Conservation (phyloP, 2,888 invertebrate species). For the Cristatella mucedo region DNA sequence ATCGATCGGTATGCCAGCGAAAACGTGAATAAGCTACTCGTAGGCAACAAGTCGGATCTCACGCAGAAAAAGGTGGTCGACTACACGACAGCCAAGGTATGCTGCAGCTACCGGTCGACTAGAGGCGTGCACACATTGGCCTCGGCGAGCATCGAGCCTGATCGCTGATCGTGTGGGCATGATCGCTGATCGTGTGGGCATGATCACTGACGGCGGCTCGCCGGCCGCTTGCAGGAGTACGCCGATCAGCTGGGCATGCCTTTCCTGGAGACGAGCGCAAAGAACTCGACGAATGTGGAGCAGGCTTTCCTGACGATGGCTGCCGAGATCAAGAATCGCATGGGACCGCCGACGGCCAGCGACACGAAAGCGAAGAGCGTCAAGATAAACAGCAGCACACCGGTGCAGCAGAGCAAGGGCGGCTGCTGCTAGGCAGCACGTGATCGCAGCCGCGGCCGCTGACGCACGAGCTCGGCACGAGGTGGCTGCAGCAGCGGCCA, state of each 20-base stretch:
- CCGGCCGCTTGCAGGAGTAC: slow-evolving; percentile 68
- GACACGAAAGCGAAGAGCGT: slow-evolving; percentile 51
- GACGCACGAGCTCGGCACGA: no score
- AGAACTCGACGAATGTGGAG: slow-evolving; percentile 97
- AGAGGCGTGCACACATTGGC: no score
- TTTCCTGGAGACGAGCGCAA: slow-evolving; percentile 97
- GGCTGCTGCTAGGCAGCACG: slow-evolving; percentile 75
- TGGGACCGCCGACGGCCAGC: slow-evolving; percentile 75
- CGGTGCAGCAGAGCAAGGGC: slow-evolving; percentile 77
- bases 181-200: no score
- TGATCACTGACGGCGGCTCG: no score
- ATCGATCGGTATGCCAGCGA: slow-evolving; percentile 99
- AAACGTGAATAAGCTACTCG: slow-evolving; percentile 95
- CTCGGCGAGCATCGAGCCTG: no score
- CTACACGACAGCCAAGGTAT: slow-evolving; percentile 88
- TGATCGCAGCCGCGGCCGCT: no score
- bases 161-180: no score
- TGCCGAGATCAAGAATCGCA: slow-evolving; percentile 93
- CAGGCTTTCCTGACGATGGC: slow-evolving; percentile 98
- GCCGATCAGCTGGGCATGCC: slow-evolving; percentile 94
- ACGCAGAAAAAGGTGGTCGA: slow-evolving; percentile 96
- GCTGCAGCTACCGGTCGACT: no score
- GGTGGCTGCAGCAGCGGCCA: no score
- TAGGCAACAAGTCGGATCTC: slow-evolving; percentile 97
- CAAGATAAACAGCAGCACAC: slow-evolving; percentile 76